Evolutionary conservation across 2,888 invertebrate species (phyloP).

Genomic region (Plemyria rubiginata): DNA sequence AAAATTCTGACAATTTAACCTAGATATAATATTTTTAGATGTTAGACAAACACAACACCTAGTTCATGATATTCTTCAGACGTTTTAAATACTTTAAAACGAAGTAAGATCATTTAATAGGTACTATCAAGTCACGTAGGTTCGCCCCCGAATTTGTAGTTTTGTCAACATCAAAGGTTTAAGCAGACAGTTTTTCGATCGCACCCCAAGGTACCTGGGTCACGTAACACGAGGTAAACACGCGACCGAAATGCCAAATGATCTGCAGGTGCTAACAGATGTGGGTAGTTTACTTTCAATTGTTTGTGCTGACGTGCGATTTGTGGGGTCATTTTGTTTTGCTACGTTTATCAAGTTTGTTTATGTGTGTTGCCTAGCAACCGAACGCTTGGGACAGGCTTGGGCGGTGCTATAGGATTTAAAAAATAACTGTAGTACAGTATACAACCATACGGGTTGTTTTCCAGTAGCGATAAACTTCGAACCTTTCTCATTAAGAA

Average conservation of each 20-base stretch:
- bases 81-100: too few species aligned
- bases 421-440: too few species aligned
- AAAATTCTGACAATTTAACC: too few species aligned
- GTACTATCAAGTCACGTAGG: not conserved
- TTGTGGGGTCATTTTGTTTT: conserved; percentile 23
- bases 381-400: not conserved
- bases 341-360: conserved; percentile 7
- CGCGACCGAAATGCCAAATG: conserved; percentile 44
- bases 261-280: conserved; percentile 38
- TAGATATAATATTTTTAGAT: too few species aligned
- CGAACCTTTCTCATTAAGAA: too few species aligned
- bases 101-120: not conserved
- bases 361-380: conserved; percentile 25
- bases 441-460: too few species aligned
- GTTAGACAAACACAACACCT: too few species aligned
- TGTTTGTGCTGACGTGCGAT: conserved; percentile 23
- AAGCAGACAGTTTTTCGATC: conserved; percentile 24
- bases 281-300: conserved; percentile 32
- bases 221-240: conserved; percentile 32
- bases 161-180: conserved; percentile 25
- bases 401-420: not conserved
- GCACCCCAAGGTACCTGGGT: conserved; percentile 28
- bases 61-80: too few species aligned
- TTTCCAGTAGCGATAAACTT: too few species aligned
- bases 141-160: not conserved